phyloP scores from a whole-genome alignment of 2,797 vertebrate genomes.

The Pogoniulus pusillus region DNA sequence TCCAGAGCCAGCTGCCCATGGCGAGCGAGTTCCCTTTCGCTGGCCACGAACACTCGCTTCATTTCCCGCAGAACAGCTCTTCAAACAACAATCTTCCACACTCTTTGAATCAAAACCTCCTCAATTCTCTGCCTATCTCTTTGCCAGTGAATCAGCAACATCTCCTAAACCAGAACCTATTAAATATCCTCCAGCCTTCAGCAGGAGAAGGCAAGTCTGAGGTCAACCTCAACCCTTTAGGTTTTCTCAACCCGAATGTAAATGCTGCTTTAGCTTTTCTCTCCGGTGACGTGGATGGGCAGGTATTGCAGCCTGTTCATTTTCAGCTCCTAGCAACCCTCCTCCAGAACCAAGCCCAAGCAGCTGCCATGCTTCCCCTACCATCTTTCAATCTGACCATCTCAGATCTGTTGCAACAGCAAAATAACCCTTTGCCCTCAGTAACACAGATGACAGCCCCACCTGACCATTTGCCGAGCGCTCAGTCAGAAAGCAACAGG shows the following conservation, averaged over 20 bases:
- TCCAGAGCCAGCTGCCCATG: slow-evolving; percentile 79
- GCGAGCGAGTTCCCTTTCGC: slow-evolving; percentile 79
- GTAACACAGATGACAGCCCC: slow-evolving; percentile 74
- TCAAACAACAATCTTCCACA: slow-evolving; percentile 80
- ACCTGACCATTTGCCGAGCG: slow-evolving; percentile 76
- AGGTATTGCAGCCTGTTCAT: slow-evolving; percentile 81
- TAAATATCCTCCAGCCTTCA: slow-evolving; percentile 84
- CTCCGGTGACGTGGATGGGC: slow-evolving; percentile 80
- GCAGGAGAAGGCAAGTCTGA: slow-evolving; percentile 85
- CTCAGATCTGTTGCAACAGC: slow-evolving; percentile 79
- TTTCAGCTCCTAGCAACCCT: slow-evolving; percentile 81
- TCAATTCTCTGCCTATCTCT: slow-evolving; percentile 80
- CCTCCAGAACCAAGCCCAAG: slow-evolving; percentile 82
- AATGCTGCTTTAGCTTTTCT: slow-evolving; percentile 81
- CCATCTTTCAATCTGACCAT: slow-evolving; percentile 81
- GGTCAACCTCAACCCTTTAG: slow-evolving; percentile 82
- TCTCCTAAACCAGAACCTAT: slow-evolving; percentile 86
- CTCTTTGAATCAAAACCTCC: slow-evolving; percentile 83
- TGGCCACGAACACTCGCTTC: slow-evolving; percentile 79
- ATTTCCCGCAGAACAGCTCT: slow-evolving; percentile 80
- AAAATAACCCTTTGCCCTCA: slow-evolving; percentile 74
- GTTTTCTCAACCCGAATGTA: slow-evolving; percentile 81
- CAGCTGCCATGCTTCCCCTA: slow-evolving; percentile 79
- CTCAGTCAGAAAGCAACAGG: slow-evolving; percentile 74
- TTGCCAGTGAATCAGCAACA: slow-evolving; percentile 85